Conservation (phyloP, 92 coral and sea anemone genomes). For the Anthopleura xanthogrammica region DNA sequence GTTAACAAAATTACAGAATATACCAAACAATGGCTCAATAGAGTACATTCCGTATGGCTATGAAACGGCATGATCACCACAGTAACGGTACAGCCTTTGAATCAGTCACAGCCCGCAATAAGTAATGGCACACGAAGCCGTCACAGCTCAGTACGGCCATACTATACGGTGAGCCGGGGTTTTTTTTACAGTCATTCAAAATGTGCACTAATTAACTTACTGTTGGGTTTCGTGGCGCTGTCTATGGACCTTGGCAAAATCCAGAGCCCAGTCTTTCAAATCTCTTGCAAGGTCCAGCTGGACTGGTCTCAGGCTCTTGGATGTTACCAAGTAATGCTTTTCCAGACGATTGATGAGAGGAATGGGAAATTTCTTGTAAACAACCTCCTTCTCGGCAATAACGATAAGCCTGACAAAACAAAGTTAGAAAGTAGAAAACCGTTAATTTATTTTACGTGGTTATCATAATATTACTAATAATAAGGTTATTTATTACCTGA, state of each 20-base stretch:
- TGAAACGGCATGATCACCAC: too few species aligned
- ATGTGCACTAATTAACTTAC: background rate
- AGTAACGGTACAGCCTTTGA: too few species aligned
- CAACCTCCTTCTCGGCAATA: slow-evolving; percentile 86
- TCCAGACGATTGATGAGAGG: slow-evolving; percentile 89
- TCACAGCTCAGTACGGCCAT: too few species aligned
- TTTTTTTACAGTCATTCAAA: too few species aligned
- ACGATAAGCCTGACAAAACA: slow-evolving; percentile 62
- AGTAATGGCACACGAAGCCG: too few species aligned
- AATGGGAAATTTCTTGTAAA: slow-evolving; percentile 71
- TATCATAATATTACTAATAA: too few species aligned
- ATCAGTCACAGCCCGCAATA: too few species aligned
- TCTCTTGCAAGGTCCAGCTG: slow-evolving; percentile 54
- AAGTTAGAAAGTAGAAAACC: background rate
- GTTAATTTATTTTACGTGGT: too few species aligned
- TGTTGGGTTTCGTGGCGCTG: slow-evolving; percentile 8
- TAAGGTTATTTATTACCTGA: slow-evolving; percentile 45
- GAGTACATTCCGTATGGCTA: too few species aligned
- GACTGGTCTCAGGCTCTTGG: slow-evolving; percentile 47
- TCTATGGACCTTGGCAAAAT: slow-evolving; percentile 34
- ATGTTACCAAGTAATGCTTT: slow-evolving; percentile 79
- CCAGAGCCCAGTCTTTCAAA: slow-evolving; percentile 59
- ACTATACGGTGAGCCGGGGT: too few species aligned
- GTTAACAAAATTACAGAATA: background rate
- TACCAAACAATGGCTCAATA: too few species aligned